These are phyloP conservation scores for Meiosimyza platycephala DNA, from an alignment of 2,888 invertebrate genomes.

Conservation along the genomic window DNA sequence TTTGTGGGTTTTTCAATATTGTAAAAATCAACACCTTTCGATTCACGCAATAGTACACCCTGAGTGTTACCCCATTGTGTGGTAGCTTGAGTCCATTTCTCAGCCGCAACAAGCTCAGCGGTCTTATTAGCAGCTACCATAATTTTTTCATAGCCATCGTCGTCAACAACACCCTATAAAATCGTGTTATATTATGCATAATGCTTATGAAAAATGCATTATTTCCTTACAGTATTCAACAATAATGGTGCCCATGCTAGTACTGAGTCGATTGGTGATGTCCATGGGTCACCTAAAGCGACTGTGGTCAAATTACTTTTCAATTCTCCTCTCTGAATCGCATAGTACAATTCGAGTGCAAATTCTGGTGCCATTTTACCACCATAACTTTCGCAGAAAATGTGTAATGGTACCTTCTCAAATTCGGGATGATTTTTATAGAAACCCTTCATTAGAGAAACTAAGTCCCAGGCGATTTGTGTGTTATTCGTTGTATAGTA, in stretches of 20 bases:
- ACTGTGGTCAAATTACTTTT: conserved; percentile 81
- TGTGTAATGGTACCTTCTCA: conserved; percentile 79
- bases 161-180: conserved; percentile 76
- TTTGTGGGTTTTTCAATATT: conserved; percentile 73
- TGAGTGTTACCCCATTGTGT: conserved; percentile 76
- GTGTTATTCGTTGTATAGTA: conserved; percentile 71
- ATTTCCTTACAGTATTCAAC: conserved; percentile 72
- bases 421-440: conserved; percentile 77
- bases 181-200: neutral
- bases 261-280: conserved; percentile 86
- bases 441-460: conserved; percentile 78
- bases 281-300: conserved; percentile 90
- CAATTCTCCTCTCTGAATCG: conserved; percentile 73
- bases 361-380: conserved; percentile 94
- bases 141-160: conserved; percentile 73
- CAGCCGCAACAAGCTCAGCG: conserved; percentile 71
- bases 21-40: conserved; percentile 81
- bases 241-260: conserved; percentile 86
- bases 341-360: conserved; percentile 72
- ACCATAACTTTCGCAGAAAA: conserved; percentile 91
- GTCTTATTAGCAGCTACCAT: conserved; percentile 71
- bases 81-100: conserved; percentile 73
- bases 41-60: conserved; percentile 71
- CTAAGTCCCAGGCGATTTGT: conserved; percentile 80
- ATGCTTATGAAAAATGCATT: neutral